Base-by-base conservation (phyloP, 2,888 invertebrate species). In the Diaprepes abbreviatus region DNA sequence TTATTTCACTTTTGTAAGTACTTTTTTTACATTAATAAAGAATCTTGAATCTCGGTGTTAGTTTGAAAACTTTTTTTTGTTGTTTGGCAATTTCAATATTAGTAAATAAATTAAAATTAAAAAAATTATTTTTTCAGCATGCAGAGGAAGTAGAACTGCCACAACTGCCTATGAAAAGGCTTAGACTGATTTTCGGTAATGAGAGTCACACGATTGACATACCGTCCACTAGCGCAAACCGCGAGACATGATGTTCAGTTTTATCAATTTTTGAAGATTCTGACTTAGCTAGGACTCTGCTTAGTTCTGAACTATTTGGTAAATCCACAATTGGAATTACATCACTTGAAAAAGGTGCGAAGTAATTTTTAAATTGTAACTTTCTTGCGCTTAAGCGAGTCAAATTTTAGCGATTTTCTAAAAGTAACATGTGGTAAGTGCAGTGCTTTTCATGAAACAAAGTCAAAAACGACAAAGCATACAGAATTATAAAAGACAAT, bases 191-290 rank as follows among this genome's bases (percentile, higher is more conserved):
- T 79, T 92, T 95, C 80, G 95, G 95, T 77, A 94, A 94, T 83
- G 95, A 95, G 84, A 92, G 93, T 81, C 92, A 91, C 81, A 94
- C 93, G 81, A 95, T 95, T 82, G 92, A 95, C 87, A 89, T 95
- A 86, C 94, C 95, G 84, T 88, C 92, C 86, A 90, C 89, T 85
- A 86, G 89, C 79, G 86, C 87, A 80, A 88, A 87, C 48, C 60
- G 69, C 28, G 55, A 60, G 31, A 71, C 65, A 17, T 67, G 67
- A 67, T 71, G 38, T 66, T 50, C 48, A 48, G 17, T 58, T 12
- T 50, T 66, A 48, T 40, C 52, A 14, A 40, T 62, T 24, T 21
- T 40, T 40, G 10, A 35, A 36, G 40, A 24, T 40, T 21, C 40
- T n/a, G 40, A 45, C 28, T 43, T 33, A 19, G 31, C 43, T 16